A percentile compares a stretch with the other conserved stretches of the same genome.
These are phyloP conservation scores for Dryadula phaetusa DNA, from an alignment of 2,888 invertebrate species.

Conservation along the genomic window DNA sequence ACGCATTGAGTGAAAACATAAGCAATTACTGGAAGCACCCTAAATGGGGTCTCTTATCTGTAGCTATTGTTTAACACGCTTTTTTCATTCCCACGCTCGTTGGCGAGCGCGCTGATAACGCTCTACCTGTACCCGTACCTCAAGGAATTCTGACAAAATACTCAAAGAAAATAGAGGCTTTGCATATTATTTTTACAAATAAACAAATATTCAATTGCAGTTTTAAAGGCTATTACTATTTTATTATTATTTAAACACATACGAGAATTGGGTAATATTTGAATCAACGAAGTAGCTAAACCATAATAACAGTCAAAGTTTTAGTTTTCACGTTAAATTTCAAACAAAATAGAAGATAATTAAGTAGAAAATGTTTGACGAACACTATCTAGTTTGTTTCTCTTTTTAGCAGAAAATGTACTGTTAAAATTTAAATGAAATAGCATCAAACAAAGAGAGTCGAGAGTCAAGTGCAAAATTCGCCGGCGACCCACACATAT, in stretches of 20 bases:
- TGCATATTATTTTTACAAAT: neutral
- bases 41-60: constrained; percentile 81
- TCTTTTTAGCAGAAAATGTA: constrained; percentile 68
- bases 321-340: neutral
- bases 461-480: constrained; percentile 77
- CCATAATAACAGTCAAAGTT: neutral
- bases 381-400: constrained; percentile 69
- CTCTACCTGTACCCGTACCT: constrained; percentile 52
- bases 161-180: constrained; percentile 36
- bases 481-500: constrained; percentile 69
- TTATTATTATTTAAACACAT: neutral
- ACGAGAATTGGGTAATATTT: neutral
- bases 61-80: constrained; percentile 80
- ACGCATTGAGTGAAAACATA: constrained; percentile 60
- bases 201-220: neutral
- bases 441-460: constrained; percentile 70
- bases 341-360: neutral
- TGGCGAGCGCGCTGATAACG: constrained; percentile 72
- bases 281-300: neutral
- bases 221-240: neutral
- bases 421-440: constrained; percentile 70
- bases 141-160: constrained; percentile 48
- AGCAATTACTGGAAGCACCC: constrained; percentile 74
- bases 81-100: constrained; percentile 82
- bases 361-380: constrained; percentile 47